These are phyloP conservation scores for Bucco capensis DNA, from an alignment of 2,113 vertebrate genomes.

Conservation along the genomic window DNA sequence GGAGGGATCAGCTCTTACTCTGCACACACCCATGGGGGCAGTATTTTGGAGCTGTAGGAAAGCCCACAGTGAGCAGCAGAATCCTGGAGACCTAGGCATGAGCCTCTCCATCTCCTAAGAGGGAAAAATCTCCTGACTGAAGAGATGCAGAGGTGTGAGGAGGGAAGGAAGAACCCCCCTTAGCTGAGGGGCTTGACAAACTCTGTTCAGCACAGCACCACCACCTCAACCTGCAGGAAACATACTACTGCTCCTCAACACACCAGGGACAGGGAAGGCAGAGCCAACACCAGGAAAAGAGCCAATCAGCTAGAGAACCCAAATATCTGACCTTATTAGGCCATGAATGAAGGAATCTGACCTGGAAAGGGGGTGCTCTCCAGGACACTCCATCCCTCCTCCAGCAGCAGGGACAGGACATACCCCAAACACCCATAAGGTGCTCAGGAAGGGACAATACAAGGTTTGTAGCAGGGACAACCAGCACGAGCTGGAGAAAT, in stretches of 20 bases:
- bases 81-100: neutral
- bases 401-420: neutral
- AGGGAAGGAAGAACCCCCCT: neutral
- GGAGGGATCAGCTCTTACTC: neutral
- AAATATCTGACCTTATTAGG: neutral
- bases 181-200: neutral
- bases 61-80: neutral
- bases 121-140: neutral
- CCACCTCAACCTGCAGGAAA: neutral
- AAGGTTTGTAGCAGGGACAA: neutral
- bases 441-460: neutral
- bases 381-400: neutral
- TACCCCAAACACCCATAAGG: neutral
- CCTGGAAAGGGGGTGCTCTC: neutral
- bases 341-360: neutral
- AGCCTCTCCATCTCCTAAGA: neutral
- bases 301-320: neutral
- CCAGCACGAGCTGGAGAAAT: neutral
- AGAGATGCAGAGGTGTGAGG: neutral
- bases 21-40: neutral
- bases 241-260: neutral
- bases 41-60: neutral
- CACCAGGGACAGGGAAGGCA: neutral
- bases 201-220: neutral
- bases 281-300: accelerated